These are phyloP conservation scores for Rhinatrema bivittatum DNA, from an alignment of 2,797 vertebrate species.

Conservation along the genomic window DNA sequence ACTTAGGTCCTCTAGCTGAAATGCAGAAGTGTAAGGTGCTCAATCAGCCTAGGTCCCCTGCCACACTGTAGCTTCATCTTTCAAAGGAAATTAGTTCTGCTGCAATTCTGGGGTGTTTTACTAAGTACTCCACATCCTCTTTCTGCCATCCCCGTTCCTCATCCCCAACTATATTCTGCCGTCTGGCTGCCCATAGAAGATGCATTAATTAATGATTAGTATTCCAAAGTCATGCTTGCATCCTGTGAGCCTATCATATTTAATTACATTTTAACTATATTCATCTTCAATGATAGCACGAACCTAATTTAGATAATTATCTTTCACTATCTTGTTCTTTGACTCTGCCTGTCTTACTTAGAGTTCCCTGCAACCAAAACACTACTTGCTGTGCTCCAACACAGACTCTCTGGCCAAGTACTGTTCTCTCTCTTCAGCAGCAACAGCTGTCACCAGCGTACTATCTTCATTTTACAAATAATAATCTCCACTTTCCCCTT, in stretches of 20 bases:
- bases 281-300: conserved; percentile 61
- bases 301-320: conserved; percentile 72
- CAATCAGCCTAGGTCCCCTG: conserved; percentile 10
- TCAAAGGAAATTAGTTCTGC: conserved; percentile 32
- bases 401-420: conserved; percentile 41
- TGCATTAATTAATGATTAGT: conserved; percentile 62
- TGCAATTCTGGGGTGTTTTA: conserved; percentile 11
- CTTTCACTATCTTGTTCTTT: conserved; percentile 57
- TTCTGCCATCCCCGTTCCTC: conserved; percentile 21
- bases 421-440: conserved; percentile 29
- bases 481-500: neutral
- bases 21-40: conserved; percentile 11
- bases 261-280: conserved; percentile 73
- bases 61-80: conserved; percentile 4
- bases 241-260: conserved; percentile 64
- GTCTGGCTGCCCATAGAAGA: conserved; percentile 48
- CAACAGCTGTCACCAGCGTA: conserved; percentile 30
- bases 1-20: too few relatives aligned
- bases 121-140: conserved; percentile 21
- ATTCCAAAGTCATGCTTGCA: conserved; percentile 59
- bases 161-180: conserved; percentile 3
- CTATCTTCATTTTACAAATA: conserved; percentile 18
- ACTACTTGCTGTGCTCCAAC: conserved; percentile 49
- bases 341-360: conserved; percentile 49
- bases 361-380: too few relatives aligned